These are phyloP conservation scores for Eospalax fontanierii DNA, from an alignment of 2,797 vertebrate genomes.

Conservation along the genomic window DNA sequence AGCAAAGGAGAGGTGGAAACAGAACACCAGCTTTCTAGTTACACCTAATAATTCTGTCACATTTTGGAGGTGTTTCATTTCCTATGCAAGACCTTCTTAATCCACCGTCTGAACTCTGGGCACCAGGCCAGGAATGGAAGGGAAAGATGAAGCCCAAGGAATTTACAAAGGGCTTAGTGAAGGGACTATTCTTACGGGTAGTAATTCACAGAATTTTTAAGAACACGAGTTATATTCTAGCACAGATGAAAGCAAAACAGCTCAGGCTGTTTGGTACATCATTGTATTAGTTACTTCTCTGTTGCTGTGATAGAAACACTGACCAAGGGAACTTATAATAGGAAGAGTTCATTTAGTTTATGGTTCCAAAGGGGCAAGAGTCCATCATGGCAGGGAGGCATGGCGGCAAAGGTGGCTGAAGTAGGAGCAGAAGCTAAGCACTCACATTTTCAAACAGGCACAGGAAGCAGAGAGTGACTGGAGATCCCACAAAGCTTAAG, in stretches of 20 bases:
- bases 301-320: no score
- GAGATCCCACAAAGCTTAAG: no score
- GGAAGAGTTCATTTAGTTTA: no score
- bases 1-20: neutral
- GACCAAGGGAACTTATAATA: no score
- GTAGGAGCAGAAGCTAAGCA: no score
- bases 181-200: neutral
- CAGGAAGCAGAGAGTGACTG: no score
- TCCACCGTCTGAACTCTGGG: neutral
- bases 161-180: neutral
- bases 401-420: no score
- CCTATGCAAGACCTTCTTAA: neutral
- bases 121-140: neutral
- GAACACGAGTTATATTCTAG: neutral
- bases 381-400: no score
- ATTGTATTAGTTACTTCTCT: no score
- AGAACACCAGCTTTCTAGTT: neutral
- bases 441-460: no score
- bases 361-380: no score
- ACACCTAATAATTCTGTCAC: neutral
- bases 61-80: neutral
- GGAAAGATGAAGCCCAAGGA: neutral
- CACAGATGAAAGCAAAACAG: neutral
- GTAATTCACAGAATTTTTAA: neutral
- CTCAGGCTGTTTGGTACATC: neutral